phyloP scores from a whole-genome alignment of 2,113 vertebrate species.

The Talpa occidentalis region DNA sequence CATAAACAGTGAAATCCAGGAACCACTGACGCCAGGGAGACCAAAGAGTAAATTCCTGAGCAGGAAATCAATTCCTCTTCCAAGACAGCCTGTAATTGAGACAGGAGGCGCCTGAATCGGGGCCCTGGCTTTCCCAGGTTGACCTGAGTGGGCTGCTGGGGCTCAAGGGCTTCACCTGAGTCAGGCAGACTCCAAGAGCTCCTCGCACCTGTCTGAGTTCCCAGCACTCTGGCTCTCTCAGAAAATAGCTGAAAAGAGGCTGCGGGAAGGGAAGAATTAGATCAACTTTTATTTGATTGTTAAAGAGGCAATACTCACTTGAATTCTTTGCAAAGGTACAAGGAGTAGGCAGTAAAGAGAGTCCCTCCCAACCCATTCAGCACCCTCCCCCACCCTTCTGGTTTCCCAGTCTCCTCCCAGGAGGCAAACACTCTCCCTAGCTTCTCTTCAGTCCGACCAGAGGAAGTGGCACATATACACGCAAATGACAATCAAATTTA shows the following conservation, averaged over 20 bases:
- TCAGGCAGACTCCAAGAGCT: background rate
- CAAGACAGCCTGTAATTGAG: constrained; percentile 36
- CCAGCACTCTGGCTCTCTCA: background rate
- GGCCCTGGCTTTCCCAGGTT: background rate
- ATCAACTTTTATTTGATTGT: constrained; percentile 37
- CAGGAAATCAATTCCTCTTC: constrained; percentile 60
- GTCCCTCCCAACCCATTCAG: background rate
- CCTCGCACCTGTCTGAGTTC: constrained; percentile 29
- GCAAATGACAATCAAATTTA: constrained; percentile 69
- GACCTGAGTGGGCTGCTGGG: constrained; percentile 23
- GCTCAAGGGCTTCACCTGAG: background rate
- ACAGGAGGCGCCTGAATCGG: background rate
- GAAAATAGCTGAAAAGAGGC: background rate
- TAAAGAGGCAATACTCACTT: constrained; percentile 31
- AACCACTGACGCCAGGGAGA: background rate
- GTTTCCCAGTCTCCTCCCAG: background rate
- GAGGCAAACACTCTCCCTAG: background rate
- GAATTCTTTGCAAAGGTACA: constrained; percentile 6
- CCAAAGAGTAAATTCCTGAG: constrained; percentile 57
- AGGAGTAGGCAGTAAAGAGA: background rate
- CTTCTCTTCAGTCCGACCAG: constrained; percentile 30
- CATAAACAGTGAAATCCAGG: constrained; percentile 31
- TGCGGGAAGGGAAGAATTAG: constrained; percentile 3
- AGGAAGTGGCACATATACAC: background rate
- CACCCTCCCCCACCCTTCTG: background rate